Base-by-base conservation (phyloP, 2,797 vertebrate genomes). In the Tokudaia tokunoshimensis region DNA sequence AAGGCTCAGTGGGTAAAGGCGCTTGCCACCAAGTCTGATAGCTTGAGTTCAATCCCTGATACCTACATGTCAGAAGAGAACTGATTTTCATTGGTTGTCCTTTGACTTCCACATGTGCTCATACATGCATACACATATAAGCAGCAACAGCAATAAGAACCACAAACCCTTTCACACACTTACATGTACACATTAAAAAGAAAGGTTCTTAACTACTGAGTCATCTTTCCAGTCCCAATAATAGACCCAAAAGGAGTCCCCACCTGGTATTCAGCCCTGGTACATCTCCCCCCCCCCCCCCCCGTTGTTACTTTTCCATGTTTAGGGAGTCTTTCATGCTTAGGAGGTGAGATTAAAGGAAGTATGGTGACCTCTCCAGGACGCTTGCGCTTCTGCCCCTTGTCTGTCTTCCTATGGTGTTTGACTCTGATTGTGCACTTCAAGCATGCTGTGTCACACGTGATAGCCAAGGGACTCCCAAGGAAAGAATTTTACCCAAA, bases 401-500 rank as follows among this genome's bases (percentile, higher is more conserved):
- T 59, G 81, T 76, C 87, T 76, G 92, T 65, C 44, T 55, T 92
- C 65, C 52, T 44, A 17, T 89, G 52, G 86, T 41, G 63, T 52
- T 67, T 92, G 50, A 59, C 55, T 41, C 19, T 26, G 75, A 63
- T 4, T 37, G 19, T 67, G 22, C 52, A 75, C 70, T 76, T 52
- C 92, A 97, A 92, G 50, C 12, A 0, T 61, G 78, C 63, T 89
- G n/a, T 89, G 41, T 92, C 41, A 31, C 59, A 31, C n/a, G 61
- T 86, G 85, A 74, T 20, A 87, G 52, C 37, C 82, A 80, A 63
- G 44, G 63, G 34, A 9, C 76, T 80, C 29, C 57, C 59, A 81
- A 50, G n/a, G 85, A 93, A 84, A 83, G 61, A 34, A 82, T 26
- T 91, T 88, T 34, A 97, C 10, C 34, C 55, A 63, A 44, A 79